Evolutionary conservation across 2,797 vertebrate genomes (phyloP).

Genomic region (Enteromius thamalakanensis): DNA sequence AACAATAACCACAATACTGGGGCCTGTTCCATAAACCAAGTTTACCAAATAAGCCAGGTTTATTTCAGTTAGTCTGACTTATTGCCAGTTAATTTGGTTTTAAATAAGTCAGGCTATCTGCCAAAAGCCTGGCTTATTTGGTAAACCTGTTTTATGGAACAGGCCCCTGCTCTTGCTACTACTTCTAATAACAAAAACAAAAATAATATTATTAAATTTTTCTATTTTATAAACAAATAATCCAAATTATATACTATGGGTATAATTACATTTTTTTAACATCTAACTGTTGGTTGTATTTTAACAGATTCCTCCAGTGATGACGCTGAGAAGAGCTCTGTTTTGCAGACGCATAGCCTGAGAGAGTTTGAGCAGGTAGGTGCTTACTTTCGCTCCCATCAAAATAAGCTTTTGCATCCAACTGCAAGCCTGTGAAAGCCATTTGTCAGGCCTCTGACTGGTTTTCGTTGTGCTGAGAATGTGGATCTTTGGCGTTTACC

Average conservation of each 20-base stretch:
- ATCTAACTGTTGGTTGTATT: constrained; percentile 42
- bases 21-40: no score
- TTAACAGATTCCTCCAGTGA: constrained; percentile 73
- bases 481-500: constrained; percentile 8
- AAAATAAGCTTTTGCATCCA: constrained; percentile 12
- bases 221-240: not conserved
- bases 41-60: no score
- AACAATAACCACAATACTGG: no score
- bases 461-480: constrained; percentile 2
- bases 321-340: constrained; percentile 73
- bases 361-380: constrained; percentile 91
- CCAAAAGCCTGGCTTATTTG: no score
- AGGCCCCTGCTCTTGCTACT: no score
- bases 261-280: not conserved
- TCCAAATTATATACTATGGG: not conserved
- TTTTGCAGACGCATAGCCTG: constrained; percentile 84
- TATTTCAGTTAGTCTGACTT: no score
- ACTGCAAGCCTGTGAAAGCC: constrained; percentile 20
- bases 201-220: not conserved
- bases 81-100: no score
- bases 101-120: no score
- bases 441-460: constrained; percentile 19
- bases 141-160: no score
- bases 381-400: constrained; percentile 14
- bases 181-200: no score